Conservation (phyloP, 2,113 vertebrate genomes). For the Python bivittatus region DNA sequence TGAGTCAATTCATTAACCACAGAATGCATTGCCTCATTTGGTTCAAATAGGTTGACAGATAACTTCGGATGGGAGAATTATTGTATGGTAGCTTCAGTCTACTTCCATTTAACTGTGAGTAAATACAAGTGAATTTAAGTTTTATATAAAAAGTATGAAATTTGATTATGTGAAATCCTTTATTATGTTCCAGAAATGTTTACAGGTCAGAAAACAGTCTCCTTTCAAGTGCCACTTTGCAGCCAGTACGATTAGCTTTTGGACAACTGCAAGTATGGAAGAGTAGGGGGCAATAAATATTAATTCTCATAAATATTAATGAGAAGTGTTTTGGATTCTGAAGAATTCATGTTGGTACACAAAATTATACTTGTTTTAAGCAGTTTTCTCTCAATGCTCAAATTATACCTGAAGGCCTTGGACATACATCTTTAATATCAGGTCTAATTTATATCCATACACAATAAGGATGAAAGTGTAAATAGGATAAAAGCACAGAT, state of each 20-base stretch:
- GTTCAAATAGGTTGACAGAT: too few relatives aligned
- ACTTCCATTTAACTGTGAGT: too few relatives aligned
- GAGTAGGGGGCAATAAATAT: neutral
- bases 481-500: neutral
- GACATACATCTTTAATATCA: neutral
- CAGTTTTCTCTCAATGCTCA: neutral
- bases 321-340: neutral
- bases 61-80: too few relatives aligned
- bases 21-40: too few relatives aligned
- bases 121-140: neutral
- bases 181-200: neutral
- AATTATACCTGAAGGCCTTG: neutral
- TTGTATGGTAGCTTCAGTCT: too few relatives aligned
- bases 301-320: neutral
- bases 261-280: neutral
- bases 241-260: neutral
- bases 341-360: neutral
- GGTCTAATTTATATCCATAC: neutral
- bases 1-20: too few relatives aligned
- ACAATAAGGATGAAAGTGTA: neutral
- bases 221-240: neutral
- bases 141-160: neutral
- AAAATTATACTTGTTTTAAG: neutral
- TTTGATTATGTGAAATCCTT: neutral
- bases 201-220: neutral